Evolutionary conservation across 2,113 vertebrate genomes (phyloP), one percentile per base, ranked within the genome.

Genomic region (Istiophorus platypterus): DNA sequence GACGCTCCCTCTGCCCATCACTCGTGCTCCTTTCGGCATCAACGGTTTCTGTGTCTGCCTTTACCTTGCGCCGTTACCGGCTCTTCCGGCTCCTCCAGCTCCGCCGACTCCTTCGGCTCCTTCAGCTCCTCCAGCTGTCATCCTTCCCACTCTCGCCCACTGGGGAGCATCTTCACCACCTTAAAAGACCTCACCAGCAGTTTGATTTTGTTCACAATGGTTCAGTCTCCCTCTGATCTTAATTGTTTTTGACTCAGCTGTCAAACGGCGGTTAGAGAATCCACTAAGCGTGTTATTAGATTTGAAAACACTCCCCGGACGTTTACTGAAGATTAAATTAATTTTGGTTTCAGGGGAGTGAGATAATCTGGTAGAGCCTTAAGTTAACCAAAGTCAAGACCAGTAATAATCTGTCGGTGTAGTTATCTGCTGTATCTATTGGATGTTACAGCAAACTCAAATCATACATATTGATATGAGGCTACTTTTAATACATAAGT

Each of bases 201-300:
- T 41, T 82, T 75, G 31, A 6, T 74, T 66, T 70, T n/a, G 71
- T 77, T 84, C 24, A 65, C 49, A 78, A 73, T 39, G 41, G 2
- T 79, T 69, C 27, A 3, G 37, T 22, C 61, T 72, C 27, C 31
- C 26, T 49, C 77, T 82, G 86, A 82, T 68, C 24, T 52, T 88
- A 82, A 91, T 84, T 52, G 80, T 73, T 82, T 81, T 58, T 73
- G 76, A 81, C 76, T 39, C 3, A 5, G 24, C 85, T 80, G 82
- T 87, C 80, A 87, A 63, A 64, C 15, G 56, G 41, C 42, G 77
- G 77, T 68, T 81, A 76, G 70, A 76, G 70, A 85, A 58, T 68
- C 67, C 39, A 61, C 79, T 41, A 26, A 87, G 87, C 80, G 31
- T 82, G 80, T 80, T 84, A 90, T 90, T 88, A 80, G 75, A 90